Percentiles rank a stretch among this genome's conserved stretches.
Conservation (phyloP, 2,888 invertebrate genomes). For the Zonitis immaculata region DNA sequence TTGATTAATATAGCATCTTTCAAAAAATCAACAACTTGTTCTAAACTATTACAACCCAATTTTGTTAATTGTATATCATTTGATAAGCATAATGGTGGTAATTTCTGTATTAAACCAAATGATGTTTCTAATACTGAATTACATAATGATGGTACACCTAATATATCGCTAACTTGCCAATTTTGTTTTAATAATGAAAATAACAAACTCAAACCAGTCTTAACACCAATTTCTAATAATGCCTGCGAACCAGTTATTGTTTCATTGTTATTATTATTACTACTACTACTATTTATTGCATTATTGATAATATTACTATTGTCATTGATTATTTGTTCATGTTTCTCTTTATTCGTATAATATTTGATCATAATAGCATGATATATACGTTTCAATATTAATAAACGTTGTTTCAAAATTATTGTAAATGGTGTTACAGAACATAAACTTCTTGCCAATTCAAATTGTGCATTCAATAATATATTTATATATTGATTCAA, state of each 20-base stretch:
- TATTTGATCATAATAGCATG: constrained; percentile 54
- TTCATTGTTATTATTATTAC: constrained; percentile 25
- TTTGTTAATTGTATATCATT: constrained; percentile 56
- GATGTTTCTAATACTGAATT: constrained; percentile 58
- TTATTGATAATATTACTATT: constrained; percentile 9
- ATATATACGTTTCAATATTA: constrained; percentile 56
- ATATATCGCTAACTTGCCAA: constrained; percentile 50
- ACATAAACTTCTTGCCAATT: constrained; percentile 54
- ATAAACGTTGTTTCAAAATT: constrained; percentile 53
- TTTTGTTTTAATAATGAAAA: constrained; percentile 58
- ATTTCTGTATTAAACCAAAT: constrained; percentile 51
- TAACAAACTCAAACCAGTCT: constrained; percentile 56
- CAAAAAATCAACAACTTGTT: constrained; percentile 54
- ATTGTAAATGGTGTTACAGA: constrained; percentile 56
- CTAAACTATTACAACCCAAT: constrained; percentile 51
- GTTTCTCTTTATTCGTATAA: constrained; percentile 49
- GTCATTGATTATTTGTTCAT: constrained; percentile 17
- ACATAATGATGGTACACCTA: constrained; percentile 51
- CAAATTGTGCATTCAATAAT: constrained; percentile 52
- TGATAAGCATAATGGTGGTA: constrained; percentile 57
- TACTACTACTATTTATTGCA: background rate
- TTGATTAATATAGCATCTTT: constrained; percentile 50
- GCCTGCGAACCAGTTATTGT: constrained; percentile 50
- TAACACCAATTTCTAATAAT: constrained; percentile 58
- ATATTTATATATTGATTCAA: constrained; percentile 53